Conservation (phyloP, 2,888 invertebrate genomes). For the Sepiola atlantica region DNA sequence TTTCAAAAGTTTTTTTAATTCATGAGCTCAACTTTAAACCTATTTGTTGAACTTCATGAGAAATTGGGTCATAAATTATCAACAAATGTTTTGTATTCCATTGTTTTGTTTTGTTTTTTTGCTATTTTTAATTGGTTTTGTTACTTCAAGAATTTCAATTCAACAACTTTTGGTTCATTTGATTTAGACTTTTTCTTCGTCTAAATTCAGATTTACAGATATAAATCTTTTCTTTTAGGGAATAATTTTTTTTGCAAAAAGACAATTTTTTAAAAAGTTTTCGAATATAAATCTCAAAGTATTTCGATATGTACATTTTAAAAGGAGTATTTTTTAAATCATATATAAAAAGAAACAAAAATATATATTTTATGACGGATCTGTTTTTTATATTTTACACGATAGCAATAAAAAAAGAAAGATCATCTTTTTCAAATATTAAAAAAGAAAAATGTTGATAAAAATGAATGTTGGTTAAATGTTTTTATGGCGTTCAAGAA, state of each 20-base stretch:
- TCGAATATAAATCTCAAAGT: background rate
- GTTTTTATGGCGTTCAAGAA: too few species aligned
- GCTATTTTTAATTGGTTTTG: too few species aligned
- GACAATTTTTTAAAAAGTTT: background rate
- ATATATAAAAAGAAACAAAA: background rate
- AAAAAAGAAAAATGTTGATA: too few species aligned
- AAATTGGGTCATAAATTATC: background rate
- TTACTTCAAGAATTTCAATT: background rate
- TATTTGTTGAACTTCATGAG: background rate
- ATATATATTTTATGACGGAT: background rate
- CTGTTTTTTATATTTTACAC: too few species aligned
- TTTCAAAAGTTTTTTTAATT: background rate
- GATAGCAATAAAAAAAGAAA: too few species aligned
- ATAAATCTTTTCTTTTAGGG: background rate
- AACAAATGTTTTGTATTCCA: background rate
- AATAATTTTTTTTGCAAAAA: background rate
- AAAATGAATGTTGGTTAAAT: too few species aligned
- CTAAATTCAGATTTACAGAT: background rate
- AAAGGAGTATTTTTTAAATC: background rate
- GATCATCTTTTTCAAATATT: too few species aligned
- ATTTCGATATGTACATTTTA: background rate
- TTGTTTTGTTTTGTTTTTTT: background rate
- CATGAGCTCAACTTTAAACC: background rate
- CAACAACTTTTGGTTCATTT: background rate
- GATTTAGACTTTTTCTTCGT: background rate